phyloP scores from a whole-genome alignment of 2,113 vertebrate genomes.

The Odobenus rosmarus region DNA sequence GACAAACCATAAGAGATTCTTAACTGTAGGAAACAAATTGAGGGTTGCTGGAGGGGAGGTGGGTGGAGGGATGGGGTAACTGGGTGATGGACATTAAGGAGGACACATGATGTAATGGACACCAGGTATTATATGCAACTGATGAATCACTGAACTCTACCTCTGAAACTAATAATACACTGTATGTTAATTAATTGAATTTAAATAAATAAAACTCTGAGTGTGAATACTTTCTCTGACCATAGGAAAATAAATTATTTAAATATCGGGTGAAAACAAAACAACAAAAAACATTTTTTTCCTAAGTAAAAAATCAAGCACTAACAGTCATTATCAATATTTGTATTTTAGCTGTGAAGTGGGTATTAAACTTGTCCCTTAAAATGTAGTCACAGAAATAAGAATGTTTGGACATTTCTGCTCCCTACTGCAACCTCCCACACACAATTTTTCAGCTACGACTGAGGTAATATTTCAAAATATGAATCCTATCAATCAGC shows the following conservation, averaged over 20 bases:
- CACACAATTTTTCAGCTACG: background rate
- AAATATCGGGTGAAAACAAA: constrained; percentile 24
- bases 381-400: background rate
- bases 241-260: constrained; percentile 61
- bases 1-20: background rate
- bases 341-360: background rate
- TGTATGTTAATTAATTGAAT: background rate
- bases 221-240: constrained; percentile 1
- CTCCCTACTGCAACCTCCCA: background rate
- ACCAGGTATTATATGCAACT: background rate
- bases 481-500: background rate
- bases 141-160: background rate
- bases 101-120: background rate
- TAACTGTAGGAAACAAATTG: background rate
- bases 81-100: background rate
- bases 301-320: constrained; percentile 40
- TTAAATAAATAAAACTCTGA: background rate
- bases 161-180: background rate
- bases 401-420: background rate
- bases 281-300: background rate
- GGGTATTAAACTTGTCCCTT: background rate
- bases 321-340: background rate
- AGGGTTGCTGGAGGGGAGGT: background rate
- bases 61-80: background rate
- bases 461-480: constrained; percentile 36